These are phyloP conservation scores for Leptopterna dolabrata DNA, from an alignment of 2,888 invertebrate genomes.

Conservation along the genomic window DNA sequence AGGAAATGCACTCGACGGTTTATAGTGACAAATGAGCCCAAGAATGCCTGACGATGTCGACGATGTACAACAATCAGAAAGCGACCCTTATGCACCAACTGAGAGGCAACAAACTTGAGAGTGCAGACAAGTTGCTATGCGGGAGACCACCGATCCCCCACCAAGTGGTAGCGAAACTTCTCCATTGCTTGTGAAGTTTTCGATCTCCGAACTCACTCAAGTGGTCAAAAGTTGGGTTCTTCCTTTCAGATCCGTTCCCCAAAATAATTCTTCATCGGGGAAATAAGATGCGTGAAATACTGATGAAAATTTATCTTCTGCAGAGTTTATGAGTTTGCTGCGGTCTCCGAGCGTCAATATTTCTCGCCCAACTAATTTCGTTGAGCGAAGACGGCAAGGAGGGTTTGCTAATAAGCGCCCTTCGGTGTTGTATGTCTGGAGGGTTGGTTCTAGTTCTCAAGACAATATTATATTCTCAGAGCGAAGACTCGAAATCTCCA, in stretches of 20 bases:
- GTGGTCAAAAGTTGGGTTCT: neutral
- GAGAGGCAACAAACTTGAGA: no score
- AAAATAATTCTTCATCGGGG: constrained; percentile 19
- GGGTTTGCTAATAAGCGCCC: constrained; percentile 43
- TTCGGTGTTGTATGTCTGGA: constrained; percentile 56
- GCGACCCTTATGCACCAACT: no score
- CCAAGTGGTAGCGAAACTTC: neutral
- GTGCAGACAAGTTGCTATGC: neutral
- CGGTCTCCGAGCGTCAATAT: constrained; percentile 55
- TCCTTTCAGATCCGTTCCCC: constrained; percentile 9
- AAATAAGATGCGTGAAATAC: constrained; percentile 25
- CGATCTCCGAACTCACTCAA: neutral
- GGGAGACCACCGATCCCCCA: neutral
- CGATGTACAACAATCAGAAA: no score
- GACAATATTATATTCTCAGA: constrained; percentile 59
- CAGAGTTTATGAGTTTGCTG: constrained; percentile 52
- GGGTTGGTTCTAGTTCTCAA: constrained; percentile 56
- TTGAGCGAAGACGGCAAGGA: constrained; percentile 27
- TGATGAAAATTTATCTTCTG: constrained; percentile 56
- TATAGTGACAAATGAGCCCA: no score
- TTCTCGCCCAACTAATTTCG: constrained; percentile 54
- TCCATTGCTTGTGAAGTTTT: neutral
- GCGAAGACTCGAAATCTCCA: constrained; percentile 56
- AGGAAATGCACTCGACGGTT: no score
- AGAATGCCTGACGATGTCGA: no score